Base-by-base conservation (phyloP, 1,140 invertebrate species). In the Lerema accius region DNA sequence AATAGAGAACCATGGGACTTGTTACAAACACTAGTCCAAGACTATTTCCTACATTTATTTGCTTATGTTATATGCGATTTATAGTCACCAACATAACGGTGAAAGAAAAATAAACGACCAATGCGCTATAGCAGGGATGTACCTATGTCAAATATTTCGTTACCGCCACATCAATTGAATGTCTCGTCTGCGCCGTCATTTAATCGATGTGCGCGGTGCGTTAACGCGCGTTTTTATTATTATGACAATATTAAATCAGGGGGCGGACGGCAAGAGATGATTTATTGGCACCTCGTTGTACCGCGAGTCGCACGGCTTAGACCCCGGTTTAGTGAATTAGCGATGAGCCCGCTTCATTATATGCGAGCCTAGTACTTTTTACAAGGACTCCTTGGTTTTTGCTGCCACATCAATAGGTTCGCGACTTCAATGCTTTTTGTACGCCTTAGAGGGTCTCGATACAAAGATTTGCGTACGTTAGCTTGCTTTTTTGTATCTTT, bases 221-320 rank as follows among this genome's bases (percentile, higher is more conserved):
- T 78, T 84, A 84, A 80, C 78, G 73, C 63, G 70, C 43, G 78
- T 85, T 85, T 80, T 82, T 87, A 82, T 85, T 76, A 73, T 79
- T 77, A 85, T 82, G 81, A 85, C 77, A 85, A 84, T 84, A 87
- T 84, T 85, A 87, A 87, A 85, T 84, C 80, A 81, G 67, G 76
- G 75, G 78, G 75, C 77, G 80, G 77, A 48, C 60, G 56, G 49
- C 53, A 60, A 50, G 67, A 64, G 68, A 84, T 87, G 82, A 87
- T 87, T 87, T 80, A 87, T 84, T 77, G 77, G 71, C 67, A 63
- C 55, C 69, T 75, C 62, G 72, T 76, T 78, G 73, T 63, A 62
- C 58, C 58, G 60, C 16, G 63, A 43, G 45, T 42, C 37, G 46
- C 59, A 42, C 46, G 46, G 59, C 46, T 35, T 55, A 55, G 51